A percentile compares a stretch with the other conserved stretches of the same genome.
phyloP scores from a whole-genome alignment of 2,888 invertebrate species.

The Cynaeus angustus region DNA sequence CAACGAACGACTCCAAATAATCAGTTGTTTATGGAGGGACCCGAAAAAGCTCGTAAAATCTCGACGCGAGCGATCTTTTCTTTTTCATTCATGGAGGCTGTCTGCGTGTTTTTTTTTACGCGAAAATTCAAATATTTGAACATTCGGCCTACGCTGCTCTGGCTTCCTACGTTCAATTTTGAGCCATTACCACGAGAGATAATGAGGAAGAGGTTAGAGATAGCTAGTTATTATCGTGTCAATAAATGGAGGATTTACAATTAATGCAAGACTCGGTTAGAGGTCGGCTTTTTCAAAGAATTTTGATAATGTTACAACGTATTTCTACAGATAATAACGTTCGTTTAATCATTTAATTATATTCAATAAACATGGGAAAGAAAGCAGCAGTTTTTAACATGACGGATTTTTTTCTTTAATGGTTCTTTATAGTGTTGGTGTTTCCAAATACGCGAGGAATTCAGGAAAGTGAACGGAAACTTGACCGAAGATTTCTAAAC shows the following conservation, averaged over 20 bases:
- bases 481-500: constrained; percentile 23
- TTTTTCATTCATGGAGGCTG: neutral
- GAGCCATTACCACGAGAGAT: constrained; percentile 51
- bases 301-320: constrained; percentile 26
- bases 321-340: constrained; percentile 16
- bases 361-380: constrained; percentile 24
- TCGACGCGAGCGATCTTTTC: constrained; percentile 3
- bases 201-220: constrained; percentile 56
- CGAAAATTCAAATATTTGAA: constrained; percentile 16
- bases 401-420: constrained; percentile 3
- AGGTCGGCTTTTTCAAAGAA: constrained; percentile 45
- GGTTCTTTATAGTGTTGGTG: constrained; percentile 10
- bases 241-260: constrained; percentile 44
- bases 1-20: constrained; percentile 30
- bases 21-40: constrained; percentile 42
- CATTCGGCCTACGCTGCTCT: constrained; percentile 26
- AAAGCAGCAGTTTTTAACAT: neutral
- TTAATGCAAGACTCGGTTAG: constrained; percentile 41
- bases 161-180: constrained; percentile 53
- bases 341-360: constrained; percentile 14
- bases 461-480: constrained; percentile 36
- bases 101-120: neutral
- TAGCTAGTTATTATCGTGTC: constrained; percentile 42
- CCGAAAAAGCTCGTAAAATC: constrained; percentile 9
- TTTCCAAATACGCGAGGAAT: constrained; percentile 30